Evolutionary conservation across 2,113 vertebrate genomes (phyloP), one percentile per base, ranked within the genome.

Genomic region (Halichoerus grypus): DNA sequence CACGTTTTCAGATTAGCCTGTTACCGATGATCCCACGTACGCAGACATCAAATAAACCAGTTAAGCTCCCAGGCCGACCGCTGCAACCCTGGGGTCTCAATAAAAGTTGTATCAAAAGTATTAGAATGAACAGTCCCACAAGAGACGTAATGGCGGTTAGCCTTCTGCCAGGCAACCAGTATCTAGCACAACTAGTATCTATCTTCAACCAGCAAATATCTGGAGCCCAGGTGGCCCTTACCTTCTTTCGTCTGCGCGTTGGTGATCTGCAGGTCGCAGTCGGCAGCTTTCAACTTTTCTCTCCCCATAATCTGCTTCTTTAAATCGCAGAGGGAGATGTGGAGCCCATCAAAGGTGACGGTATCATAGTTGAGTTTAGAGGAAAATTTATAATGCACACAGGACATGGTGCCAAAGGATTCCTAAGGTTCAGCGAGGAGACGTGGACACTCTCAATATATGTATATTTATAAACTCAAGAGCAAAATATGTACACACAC

Each of bases 231-330:
- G 49, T 8, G 77, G 55, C 88, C 21, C 92, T 98, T 98, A 99
- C 99, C 99, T 99, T 99, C 99, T 98, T 99, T 99, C 95, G 99
- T 99, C 98, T 99, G 99, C 9, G 99, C 99, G 98, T 99, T 99
- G 88, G 99, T 99, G 97, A 99, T 99, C 98, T 99, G 99, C 97
- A 99, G 99, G 98, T 99, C 99, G 98, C 99, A 99, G 99, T 99
- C 99, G 39, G 98, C 99, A 59, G 99, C 99, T 98, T 99, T 99
- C 97, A 99, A 99, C 98, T 99, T 99, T 98, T 99, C 99, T 46
- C 99, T 99, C 96, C 98, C 99, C 99, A 99, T 99, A 97, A 99
- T 99, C 99, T 99, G 99, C 98, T 99, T 99, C 99, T 99, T 99
- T 97, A 99, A 98, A 88, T 99, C 99, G 98, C 98, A 98, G 98